Conservation (phyloP, 2,888 invertebrate species). For the Gasteruption jaculator region DNA sequence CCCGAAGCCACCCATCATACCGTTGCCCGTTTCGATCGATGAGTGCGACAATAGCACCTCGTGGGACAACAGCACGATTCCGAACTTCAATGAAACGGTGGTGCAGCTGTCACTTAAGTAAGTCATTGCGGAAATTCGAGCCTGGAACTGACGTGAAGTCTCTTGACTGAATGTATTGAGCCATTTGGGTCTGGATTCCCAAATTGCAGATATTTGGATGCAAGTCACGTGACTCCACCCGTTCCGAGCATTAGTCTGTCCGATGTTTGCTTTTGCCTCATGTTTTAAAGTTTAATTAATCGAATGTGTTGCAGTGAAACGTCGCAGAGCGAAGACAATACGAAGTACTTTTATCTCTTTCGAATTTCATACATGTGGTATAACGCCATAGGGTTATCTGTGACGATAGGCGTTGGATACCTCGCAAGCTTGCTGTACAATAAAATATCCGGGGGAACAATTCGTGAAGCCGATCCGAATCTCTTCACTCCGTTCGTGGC, state of each 20-base stretch:
- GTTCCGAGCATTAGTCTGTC: too few relatives aligned
- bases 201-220: too few relatives aligned
- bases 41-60: slow-evolving; percentile 27
- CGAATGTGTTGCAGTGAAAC: slow-evolving; percentile 1
- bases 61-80: slow-evolving; percentile 25
- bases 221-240: too few relatives aligned
- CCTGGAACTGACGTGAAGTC: too few relatives aligned
- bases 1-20: slow-evolving; percentile 25
- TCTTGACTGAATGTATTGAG: too few relatives aligned
- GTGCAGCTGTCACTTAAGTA: too few relatives aligned
- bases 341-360: slow-evolving; percentile 62
- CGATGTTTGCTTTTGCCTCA: too few relatives aligned
- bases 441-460: slow-evolving; percentile 38
- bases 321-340: too few relatives aligned
- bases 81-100: not conserved
- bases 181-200: too few relatives aligned
- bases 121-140: too few relatives aligned
- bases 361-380: slow-evolving; percentile 73
- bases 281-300: not conserved
- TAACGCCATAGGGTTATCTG: slow-evolving; percentile 56
- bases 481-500: slow-evolving; percentile 59
- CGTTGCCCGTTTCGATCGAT: slow-evolving; percentile 30
- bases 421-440: slow-evolving; percentile 52
- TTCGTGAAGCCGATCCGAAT: slow-evolving; percentile 54
- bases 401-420: slow-evolving; percentile 56